Evolutionary conservation across 2,797 vertebrate species (phyloP).

Genomic region (Crocidura indochinensis): DNA sequence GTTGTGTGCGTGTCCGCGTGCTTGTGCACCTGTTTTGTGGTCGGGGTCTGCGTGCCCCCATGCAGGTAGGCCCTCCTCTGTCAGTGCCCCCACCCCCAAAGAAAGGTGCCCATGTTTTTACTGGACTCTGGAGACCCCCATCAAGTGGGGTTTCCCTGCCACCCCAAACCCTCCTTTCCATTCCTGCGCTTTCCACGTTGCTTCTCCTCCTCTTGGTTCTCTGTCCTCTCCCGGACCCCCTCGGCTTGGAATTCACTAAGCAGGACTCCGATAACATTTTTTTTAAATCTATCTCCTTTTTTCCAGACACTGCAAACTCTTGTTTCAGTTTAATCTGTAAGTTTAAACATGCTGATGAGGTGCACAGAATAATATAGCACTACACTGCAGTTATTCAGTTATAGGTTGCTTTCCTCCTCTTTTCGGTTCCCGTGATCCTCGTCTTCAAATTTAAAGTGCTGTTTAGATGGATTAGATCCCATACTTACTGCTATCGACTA

Average conservation of each 20-base stretch:
- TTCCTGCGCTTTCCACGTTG: constrained; percentile 75
- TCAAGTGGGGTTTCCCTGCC: constrained; percentile 67
- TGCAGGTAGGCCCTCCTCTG: constrained; percentile 83
- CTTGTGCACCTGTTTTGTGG: background rate
- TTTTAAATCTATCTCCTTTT: constrained; percentile 75
- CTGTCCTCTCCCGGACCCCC: constrained; percentile 76
- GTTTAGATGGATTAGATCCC: constrained; percentile 86
- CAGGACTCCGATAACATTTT: constrained; percentile 81
- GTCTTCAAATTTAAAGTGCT: constrained; percentile 90
- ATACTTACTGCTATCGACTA: constrained; percentile 86
- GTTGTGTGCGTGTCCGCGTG: constrained; percentile 28
- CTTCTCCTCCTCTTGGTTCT: constrained; percentile 77
- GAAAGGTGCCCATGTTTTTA: constrained; percentile 90
- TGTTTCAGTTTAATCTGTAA: constrained; percentile 86
- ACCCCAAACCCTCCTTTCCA: background rate
- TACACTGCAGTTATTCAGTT: constrained; percentile 87
- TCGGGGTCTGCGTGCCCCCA: constrained; percentile 80
- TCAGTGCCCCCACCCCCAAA: constrained; percentile 49
- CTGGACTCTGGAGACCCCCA: constrained; percentile 88
- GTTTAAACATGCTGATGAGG: constrained; percentile 85
- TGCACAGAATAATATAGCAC: constrained; percentile 87
- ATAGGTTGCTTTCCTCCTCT: constrained; percentile 87
- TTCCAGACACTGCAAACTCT: constrained; percentile 80
- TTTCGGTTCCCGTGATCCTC: constrained; percentile 88
- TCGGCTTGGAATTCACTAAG: constrained; percentile 77